These are phyloP conservation scores for Cinara cedri DNA, from an alignment of 2,888 invertebrate species.

Conservation along the genomic window DNA sequence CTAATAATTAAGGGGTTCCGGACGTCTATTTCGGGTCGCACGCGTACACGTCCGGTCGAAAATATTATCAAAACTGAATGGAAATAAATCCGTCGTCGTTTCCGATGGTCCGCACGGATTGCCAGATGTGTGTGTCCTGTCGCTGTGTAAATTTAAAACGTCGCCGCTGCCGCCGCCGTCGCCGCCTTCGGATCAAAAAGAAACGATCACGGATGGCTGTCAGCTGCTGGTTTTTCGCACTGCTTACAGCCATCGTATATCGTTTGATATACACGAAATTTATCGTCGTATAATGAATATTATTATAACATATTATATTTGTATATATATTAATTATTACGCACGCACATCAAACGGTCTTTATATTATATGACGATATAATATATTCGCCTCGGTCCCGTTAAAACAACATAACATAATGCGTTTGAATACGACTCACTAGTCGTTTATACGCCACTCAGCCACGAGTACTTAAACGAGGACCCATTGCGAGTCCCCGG, in stretches of 20 bases:
- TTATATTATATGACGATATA: no score
- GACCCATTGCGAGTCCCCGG: no score
- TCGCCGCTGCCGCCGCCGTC: conserved; percentile 10
- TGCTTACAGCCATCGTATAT: not conserved
- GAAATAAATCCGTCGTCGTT: conserved; percentile 52
- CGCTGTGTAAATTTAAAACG: conserved; percentile 46
- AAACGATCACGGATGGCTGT: conserved; percentile 36
- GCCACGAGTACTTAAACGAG: no score
- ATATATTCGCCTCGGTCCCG: no score
- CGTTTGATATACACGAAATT: no score
- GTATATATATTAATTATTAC: conserved; percentile 12
- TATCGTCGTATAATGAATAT: not conserved
- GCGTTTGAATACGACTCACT: no score
- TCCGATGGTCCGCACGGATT: conserved; percentile 42
- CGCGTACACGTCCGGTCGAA: conserved; percentile 47
- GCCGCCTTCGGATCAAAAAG: conserved; percentile 51
- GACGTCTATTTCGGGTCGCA: conserved; percentile 28
- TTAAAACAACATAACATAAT: no score
- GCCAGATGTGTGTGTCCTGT: conserved; percentile 51
- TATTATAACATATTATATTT: not conserved
- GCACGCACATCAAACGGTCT: conserved; percentile 7
- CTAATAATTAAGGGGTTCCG: conserved; percentile 5
- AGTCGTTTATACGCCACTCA: no score
- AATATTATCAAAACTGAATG: conserved; percentile 39
- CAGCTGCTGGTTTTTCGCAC: conserved; percentile 41